Evolutionary conservation across 2,797 vertebrate species (phyloP).

Genomic region (Catharus ustulatus): DNA sequence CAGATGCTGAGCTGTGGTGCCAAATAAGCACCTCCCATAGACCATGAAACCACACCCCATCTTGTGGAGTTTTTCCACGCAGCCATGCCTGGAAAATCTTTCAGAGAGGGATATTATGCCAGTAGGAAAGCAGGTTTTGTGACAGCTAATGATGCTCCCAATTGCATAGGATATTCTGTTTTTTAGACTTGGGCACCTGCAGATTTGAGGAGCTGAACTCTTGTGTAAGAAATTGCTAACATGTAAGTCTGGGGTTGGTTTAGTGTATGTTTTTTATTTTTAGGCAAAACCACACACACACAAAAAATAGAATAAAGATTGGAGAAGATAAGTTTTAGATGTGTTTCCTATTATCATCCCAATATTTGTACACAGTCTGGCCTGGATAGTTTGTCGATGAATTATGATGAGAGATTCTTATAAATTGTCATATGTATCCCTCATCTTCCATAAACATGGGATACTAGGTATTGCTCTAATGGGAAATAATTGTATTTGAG

Average conservation of each 20-base stretch:
- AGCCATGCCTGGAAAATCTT: neutral
- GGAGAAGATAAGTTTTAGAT: neutral
- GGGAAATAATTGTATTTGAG: neutral
- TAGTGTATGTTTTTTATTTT: neutral
- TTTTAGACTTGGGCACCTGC: neutral
- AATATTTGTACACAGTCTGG: neutral
- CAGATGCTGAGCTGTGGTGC: neutral
- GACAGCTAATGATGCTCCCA: neutral
- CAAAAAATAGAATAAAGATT: neutral
- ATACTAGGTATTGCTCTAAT: neutral
- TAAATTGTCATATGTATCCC: neutral
- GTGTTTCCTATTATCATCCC: neutral
- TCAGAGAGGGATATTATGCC: neutral
- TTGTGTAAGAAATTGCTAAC: neutral
- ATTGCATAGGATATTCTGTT: neutral
- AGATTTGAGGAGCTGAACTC: neutral
- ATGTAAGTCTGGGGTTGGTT: neutral
- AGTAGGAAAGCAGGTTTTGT: constrained; percentile 1
- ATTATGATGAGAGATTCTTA: neutral
- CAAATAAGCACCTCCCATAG: neutral
- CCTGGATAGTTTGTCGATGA: neutral
- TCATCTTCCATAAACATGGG: neutral
- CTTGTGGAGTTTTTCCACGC: neutral
- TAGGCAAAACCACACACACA: neutral
- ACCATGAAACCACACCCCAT: neutral